Base-by-base conservation (phyloP, 2,888 invertebrate genomes). In the Pyralis farinalis region DNA sequence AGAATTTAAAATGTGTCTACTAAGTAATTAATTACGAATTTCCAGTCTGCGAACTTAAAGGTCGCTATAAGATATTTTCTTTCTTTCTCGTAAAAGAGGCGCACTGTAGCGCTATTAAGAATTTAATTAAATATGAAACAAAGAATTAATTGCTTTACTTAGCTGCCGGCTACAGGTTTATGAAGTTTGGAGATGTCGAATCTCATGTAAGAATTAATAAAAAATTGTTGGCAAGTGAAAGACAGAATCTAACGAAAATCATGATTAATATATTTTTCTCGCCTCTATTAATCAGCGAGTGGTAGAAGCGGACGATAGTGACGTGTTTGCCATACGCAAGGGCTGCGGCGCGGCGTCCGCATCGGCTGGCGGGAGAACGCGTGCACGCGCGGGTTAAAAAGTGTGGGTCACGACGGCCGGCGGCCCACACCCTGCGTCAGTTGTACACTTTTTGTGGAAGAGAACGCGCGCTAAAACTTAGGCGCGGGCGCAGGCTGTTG, bases 1-100 rank as follows among this genome's bases (percentile, higher is more conserved):
- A 84, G 84, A 86, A 88, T 86, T 86, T 85, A 80, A 86, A 87
- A 87, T 81, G 82, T 86, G 82, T 84, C 85, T 78, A 68, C 77
- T 67, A 62, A 77, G 80, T 85, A 86, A 86, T 86, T 88, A 86
- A 87, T 88, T 84, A 84, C 69, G 74, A 83, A 75, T 73, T 77
- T 80, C 71, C 72, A 74, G 71, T 71, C 58, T 67, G 57, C 64
- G 55, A 64, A 67, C 63, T 71, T 60, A 47, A 51, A 59, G 63
- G 63, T 64, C 55, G 44, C 60, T 63, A 71, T 69, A 64, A 69
- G 62, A 70, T 66, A 65, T 63, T 65, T 63, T 61, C 48, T 62
- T 64, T 64, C 56, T 51, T 53, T 53, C 60, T 55, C 60, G 55
- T 61, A 53, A 66, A 54, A 57, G n/a, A 65, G 51, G 49, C 51